These are phyloP conservation scores for Hypsibius dujardini DNA, from an alignment of 1,140 invertebrate species.

Conservation along the genomic window DNA sequence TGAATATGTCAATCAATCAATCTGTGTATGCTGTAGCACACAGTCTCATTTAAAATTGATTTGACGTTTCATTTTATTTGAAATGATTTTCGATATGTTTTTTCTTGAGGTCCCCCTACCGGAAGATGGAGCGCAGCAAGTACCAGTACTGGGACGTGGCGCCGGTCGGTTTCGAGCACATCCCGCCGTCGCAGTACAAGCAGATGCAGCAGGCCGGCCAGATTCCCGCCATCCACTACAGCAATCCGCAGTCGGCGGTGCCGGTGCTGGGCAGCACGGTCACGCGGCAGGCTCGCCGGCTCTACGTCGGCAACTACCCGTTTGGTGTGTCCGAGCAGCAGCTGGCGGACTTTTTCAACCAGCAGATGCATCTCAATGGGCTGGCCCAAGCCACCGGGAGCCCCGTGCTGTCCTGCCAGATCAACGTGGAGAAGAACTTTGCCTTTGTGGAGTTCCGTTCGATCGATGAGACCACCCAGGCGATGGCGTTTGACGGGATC, in stretches of 20 bases:
- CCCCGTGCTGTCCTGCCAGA: constrained; percentile 90
- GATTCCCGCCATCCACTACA: constrained; percentile 51
- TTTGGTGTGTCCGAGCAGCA: constrained; percentile 99
- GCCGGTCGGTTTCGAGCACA: constrained; percentile 93
- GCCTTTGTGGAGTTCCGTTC: constrained; percentile 95
- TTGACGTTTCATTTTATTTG: background rate
- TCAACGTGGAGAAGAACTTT: constrained; percentile 98
- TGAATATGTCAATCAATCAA: no score
- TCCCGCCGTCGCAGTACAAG: constrained; percentile 77
- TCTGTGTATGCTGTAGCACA: constrained; percentile 43
- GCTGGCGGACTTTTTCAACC: constrained; percentile 99
- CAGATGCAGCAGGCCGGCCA: constrained; percentile 49
- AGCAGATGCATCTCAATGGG: constrained; percentile 96
- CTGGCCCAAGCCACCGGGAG: constrained; percentile 96
- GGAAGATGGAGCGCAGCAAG: constrained; percentile 25
- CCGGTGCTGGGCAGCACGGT: constrained; percentile 95
- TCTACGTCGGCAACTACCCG: constrained; percentile 98
- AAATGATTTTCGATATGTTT: background rate
- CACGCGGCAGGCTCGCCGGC: constrained; percentile 75
- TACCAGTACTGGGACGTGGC: constrained; percentile 99
- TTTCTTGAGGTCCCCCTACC: constrained; percentile 21
- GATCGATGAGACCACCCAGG: constrained; percentile 99
- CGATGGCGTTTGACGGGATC: constrained; percentile 99
- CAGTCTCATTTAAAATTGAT: constrained; percentile 21
- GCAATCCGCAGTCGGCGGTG: constrained; percentile 49